Evolutionary conservation across 2,888 invertebrate genomes (phyloP), one percentile per base, ranked within the genome.

Genomic region (Drosophila multiciliata): DNA sequence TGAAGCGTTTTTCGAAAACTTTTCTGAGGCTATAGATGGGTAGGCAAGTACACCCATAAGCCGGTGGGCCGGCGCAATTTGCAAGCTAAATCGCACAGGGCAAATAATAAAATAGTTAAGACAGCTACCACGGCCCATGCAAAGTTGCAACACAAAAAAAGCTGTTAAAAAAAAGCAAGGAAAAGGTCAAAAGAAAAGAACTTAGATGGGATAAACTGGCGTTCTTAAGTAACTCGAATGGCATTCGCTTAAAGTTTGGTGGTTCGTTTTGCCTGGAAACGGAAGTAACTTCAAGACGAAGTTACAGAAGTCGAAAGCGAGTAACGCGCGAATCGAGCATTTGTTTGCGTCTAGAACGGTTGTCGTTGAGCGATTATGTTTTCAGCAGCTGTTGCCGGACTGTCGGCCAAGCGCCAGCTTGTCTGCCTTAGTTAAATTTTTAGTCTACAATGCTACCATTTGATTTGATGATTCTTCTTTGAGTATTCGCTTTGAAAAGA

Each of bases 151-250:
- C 73, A 71, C 57, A 60, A 54, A 69, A 70, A 79, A 64, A 42
- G 36, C 65, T 62, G 67, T 59, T 38, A 42, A 67, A 62, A 69
- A 70, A 67, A 35, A 59, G n/a, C 42, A 72, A 35, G 23, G 61
- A 78, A 76, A 87, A 86, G 86, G 90, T 88, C 90, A 85, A 83
- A 90, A 75, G 79, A 89, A 83, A 89, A 81, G 81, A 89, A 88
- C 90, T 88, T 83, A 81, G 82, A 70, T 77, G 77, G 83, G 83
- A 87, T 90, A 88, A 87, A 79, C 88, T 75, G 81, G 73, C 63
- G 59, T 69, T 77, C 87, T 83, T 83, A 87, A 83, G 83, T 86
- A 83, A 75, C 83, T 82, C 78, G 75, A 88, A 83, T 86, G 75
- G 88, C 73, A 76, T 74, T 81, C 68, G 80, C 78, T 80, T 82